phyloP scores from a whole-genome alignment of 2,113 vertebrate genomes.

The Gadus chalcogrammus region DNA sequence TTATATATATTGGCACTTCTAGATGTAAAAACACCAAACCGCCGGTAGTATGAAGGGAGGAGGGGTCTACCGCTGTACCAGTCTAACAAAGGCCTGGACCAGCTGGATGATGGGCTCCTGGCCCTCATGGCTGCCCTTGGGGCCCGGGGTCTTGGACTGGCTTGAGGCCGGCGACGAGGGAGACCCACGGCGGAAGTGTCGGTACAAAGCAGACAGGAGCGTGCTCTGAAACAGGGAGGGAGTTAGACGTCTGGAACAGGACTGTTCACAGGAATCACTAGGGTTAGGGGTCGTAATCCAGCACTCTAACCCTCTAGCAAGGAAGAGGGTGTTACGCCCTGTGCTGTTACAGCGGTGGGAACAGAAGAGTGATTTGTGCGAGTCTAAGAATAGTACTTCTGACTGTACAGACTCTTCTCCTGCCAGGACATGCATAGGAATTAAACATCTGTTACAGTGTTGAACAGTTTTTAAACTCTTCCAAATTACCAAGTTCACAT shows the following conservation, averaged over 20 bases:
- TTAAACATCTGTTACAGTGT: too few relatives aligned
- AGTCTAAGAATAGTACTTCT: too few relatives aligned
- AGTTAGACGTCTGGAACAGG: neutral
- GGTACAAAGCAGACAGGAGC: constrained; percentile 85
- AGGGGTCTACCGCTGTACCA: constrained; percentile 84
- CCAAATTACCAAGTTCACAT: too few relatives aligned
- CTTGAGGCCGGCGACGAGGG: constrained; percentile 86
- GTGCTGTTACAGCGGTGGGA: too few relatives aligned
- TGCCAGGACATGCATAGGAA: too few relatives aligned
- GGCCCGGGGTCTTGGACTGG: constrained; percentile 78
- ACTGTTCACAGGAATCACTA: neutral
- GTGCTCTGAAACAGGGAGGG: constrained; percentile 79
- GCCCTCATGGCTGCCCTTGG: constrained; percentile 83
- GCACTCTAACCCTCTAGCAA: too few relatives aligned
- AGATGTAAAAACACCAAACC: neutral
- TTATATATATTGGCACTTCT: neutral
- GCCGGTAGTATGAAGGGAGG: too few relatives aligned
- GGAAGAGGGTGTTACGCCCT: too few relatives aligned
- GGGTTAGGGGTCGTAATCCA: too few relatives aligned
- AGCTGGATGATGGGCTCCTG: constrained; percentile 95
- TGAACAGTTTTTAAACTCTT: too few relatives aligned
- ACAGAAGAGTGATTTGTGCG: too few relatives aligned
- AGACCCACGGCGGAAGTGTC: constrained; percentile 88
- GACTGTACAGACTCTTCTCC: too few relatives aligned
- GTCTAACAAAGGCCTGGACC: constrained; percentile 90